Conservation (phyloP, 2,113 vertebrate species). For the Oncorhynchus kisutch region DNA sequence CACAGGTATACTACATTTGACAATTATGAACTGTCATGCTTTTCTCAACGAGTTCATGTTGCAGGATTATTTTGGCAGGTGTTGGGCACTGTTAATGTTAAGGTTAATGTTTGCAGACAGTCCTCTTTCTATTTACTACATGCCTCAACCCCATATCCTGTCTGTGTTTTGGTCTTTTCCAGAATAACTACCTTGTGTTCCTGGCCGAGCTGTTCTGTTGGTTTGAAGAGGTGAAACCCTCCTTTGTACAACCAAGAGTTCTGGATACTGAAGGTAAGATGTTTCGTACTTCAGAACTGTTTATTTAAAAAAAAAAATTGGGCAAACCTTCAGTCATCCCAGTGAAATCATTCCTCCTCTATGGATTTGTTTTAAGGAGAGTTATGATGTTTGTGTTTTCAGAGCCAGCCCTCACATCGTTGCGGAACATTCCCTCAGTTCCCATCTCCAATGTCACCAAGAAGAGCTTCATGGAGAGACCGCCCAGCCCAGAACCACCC, state of each 20-base stretch:
- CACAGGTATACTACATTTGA: constrained; percentile 19
- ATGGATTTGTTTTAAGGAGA: neutral
- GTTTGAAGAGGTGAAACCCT: constrained; percentile 95
- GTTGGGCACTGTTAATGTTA: neutral
- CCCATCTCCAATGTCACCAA: constrained; percentile 81
- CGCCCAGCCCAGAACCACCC: constrained; percentile 72
- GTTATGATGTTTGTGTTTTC: constrained; percentile 11
- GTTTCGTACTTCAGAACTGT: neutral
- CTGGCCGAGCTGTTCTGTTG: constrained; percentile 97
- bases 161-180: constrained; percentile 27
- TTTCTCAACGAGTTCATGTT: neutral
- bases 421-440: constrained; percentile 73
- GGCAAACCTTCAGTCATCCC: neutral
- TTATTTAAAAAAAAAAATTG: no score
- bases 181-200: constrained; percentile 98
- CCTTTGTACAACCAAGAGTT: constrained; percentile 87
- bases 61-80: neutral
- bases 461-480: constrained; percentile 77
- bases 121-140: neutral
- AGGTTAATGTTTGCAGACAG: neutral
- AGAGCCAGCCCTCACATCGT: constrained; percentile 67
- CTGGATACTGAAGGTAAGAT: constrained; percentile 75
- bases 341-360: neutral
- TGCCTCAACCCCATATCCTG: neutral
- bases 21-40: neutral